Conservation (phyloP, 2,797 vertebrate genomes). For the Morelia viridis region DNA sequence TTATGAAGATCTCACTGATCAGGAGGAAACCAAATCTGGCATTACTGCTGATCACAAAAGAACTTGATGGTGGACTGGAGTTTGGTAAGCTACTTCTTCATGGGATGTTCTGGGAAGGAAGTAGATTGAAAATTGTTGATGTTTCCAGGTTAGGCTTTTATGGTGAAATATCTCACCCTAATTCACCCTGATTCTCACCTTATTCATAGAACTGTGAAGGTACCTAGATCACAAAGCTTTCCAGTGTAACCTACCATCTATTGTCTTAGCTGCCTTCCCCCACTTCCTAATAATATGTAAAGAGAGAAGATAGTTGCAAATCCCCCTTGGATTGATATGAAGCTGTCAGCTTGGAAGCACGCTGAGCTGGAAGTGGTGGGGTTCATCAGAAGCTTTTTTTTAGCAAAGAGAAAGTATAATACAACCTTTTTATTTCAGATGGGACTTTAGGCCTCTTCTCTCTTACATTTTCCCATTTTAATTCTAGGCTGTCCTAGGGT, state of each 20-base stretch:
- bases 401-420: background rate
- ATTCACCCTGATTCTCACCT: background rate
- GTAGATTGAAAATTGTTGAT: background rate
- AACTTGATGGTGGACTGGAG: background rate
- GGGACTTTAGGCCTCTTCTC: background rate
- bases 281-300: background rate
- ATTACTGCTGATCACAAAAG: background rate
- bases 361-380: background rate
- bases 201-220: background rate
- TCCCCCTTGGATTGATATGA: background rate
- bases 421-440: background rate
- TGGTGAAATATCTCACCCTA: background rate
- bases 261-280: background rate
- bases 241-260: background rate
- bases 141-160: background rate
- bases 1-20: conserved; percentile 11
- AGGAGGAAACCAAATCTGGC: background rate
- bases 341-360: background rate
- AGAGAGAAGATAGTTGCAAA: background rate
- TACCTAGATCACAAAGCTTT: background rate
- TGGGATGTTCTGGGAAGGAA: background rate
- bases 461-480: background rate
- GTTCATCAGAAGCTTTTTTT: background rate
- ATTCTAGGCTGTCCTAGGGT: background rate
- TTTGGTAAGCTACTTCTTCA: conserved; percentile 18